These are phyloP conservation scores for Psettodes erumei DNA, from an alignment of 2,113 vertebrate genomes.

Conservation along the genomic window DNA sequence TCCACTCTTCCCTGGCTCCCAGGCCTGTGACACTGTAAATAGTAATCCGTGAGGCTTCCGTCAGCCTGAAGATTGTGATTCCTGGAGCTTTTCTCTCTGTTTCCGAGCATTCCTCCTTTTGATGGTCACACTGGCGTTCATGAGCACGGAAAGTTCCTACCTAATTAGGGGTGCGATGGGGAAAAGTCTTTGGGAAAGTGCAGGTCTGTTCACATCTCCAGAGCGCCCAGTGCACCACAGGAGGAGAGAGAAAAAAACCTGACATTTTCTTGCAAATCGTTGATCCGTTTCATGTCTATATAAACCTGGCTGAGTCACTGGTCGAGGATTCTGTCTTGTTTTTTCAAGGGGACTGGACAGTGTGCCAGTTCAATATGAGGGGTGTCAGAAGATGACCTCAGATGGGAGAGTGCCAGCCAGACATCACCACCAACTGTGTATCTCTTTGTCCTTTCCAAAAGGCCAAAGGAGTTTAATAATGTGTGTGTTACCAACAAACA, in stretches of 20 bases:
- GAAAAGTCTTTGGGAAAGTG: constrained; percentile 65
- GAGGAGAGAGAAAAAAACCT: constrained; percentile 27
- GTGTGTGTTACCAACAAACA: constrained; percentile 29
- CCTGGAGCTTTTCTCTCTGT: constrained; percentile 73
- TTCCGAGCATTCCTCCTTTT: constrained; percentile 75
- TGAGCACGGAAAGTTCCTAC: constrained; percentile 77
- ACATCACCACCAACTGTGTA: constrained; percentile 22
- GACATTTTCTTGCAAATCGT: constrained; percentile 52
- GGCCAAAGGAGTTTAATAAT: constrained; percentile 29
- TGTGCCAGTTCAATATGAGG: constrained; percentile 38
- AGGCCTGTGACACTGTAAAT: constrained; percentile 69
- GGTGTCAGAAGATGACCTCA: constrained; percentile 52
- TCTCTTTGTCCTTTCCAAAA: constrained; percentile 37
- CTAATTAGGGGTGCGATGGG: constrained; percentile 75
- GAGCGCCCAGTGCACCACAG: constrained; percentile 50
- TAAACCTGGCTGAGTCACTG: constrained; percentile 59
- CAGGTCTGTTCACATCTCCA: constrained; percentile 52
- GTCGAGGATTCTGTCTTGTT: constrained; percentile 34
- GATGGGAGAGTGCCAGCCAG: constrained; percentile 23
- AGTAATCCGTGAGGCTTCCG: constrained; percentile 66
- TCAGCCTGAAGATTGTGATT: constrained; percentile 75
- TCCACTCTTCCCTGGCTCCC: constrained; percentile 64
- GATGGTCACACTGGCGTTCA: constrained; percentile 71
- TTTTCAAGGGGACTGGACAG: constrained; percentile 30
- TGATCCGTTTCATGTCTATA: constrained; percentile 64